A percentile compares a stretch with the other conserved stretches of the same genome.
Evolutionary conservation across 2,797 vertebrate species (phyloP).

Genomic region (Pseudochirops cupreus): DNA sequence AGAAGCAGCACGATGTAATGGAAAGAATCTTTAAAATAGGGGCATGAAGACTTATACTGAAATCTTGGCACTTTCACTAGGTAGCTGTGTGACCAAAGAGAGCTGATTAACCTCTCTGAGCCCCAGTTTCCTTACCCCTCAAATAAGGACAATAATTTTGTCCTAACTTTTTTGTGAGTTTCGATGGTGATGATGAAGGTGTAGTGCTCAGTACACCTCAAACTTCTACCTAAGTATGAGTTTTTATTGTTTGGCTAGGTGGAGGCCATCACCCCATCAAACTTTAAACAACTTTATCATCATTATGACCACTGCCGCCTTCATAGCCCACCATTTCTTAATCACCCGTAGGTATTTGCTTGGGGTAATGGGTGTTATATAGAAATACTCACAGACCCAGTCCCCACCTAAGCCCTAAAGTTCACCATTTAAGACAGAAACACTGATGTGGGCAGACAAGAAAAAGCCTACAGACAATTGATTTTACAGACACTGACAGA

Average conservation of each 20-base stretch:
- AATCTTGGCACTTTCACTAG: background rate
- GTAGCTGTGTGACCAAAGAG: background rate
- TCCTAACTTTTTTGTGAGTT: background rate
- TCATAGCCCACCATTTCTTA: background rate
- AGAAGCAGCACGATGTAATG: background rate
- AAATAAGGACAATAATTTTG: background rate
- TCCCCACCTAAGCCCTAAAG: background rate
- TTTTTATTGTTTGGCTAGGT: too few relatives aligned
- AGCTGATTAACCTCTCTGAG: fast-evolving
- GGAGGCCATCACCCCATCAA: background rate
- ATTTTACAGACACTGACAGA: background rate
- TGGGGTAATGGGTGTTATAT: background rate
- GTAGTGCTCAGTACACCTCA: background rate
- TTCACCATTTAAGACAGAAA: background rate
- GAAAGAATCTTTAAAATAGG: background rate
- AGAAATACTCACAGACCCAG: background rate
- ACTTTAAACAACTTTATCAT: background rate
- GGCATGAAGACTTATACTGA: background rate
- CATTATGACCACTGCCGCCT: background rate
- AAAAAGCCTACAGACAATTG: background rate
- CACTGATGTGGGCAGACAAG: background rate
- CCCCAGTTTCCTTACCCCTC: background rate
- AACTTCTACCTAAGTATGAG: background rate
- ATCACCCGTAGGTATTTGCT: background rate
- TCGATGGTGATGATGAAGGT: slow-evolving; percentile 26